A percentile compares a stretch with the other conserved stretches of the same genome.
phyloP scores from a whole-genome alignment of 2,113 vertebrate species.

The Anguilla rostrata region DNA sequence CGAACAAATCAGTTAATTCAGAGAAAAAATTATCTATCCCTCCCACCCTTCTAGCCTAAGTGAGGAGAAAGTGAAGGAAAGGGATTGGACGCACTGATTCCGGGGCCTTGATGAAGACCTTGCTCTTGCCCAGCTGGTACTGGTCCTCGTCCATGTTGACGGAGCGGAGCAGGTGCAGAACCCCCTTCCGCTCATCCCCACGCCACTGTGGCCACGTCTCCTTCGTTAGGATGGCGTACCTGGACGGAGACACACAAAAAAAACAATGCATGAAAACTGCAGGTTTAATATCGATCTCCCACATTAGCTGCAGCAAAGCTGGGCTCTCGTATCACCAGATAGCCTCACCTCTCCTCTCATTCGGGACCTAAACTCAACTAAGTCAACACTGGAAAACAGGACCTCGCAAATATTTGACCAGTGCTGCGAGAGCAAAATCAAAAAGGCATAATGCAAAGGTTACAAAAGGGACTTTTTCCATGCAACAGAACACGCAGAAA shows the following conservation, averaged over 20 bases:
- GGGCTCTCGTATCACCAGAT: not conserved
- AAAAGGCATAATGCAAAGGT: not conserved
- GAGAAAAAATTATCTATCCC: not conserved
- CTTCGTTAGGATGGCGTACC: conserved; percentile 79
- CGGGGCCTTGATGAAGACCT: conserved; percentile 81
- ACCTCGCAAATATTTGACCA: not conserved
- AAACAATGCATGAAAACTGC: not conserved
- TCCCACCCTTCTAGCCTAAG: not conserved
- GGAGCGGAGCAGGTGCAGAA: conserved; percentile 73
- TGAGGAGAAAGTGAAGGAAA: not conserved
- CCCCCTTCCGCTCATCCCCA: conserved; percentile 72
- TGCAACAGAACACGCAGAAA: not conserved
- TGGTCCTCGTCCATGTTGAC: conserved; percentile 82
- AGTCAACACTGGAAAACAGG: not conserved
- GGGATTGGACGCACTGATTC: conserved; percentile 70
- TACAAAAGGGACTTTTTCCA: not conserved
- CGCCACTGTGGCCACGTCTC: conserved; percentile 76
- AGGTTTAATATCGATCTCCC: not conserved
- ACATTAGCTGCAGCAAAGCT: not conserved
- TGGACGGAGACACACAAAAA: conserved; percentile 32
- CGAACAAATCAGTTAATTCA: not conserved
- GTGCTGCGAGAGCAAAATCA: not conserved
- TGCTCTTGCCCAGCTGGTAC: conserved; percentile 76
- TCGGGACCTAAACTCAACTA: not conserved
- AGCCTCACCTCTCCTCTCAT: not conserved